These are phyloP conservation scores for Periplaneta americana DNA, from an alignment of 1,140 invertebrate genomes.

Conservation along the genomic window DNA sequence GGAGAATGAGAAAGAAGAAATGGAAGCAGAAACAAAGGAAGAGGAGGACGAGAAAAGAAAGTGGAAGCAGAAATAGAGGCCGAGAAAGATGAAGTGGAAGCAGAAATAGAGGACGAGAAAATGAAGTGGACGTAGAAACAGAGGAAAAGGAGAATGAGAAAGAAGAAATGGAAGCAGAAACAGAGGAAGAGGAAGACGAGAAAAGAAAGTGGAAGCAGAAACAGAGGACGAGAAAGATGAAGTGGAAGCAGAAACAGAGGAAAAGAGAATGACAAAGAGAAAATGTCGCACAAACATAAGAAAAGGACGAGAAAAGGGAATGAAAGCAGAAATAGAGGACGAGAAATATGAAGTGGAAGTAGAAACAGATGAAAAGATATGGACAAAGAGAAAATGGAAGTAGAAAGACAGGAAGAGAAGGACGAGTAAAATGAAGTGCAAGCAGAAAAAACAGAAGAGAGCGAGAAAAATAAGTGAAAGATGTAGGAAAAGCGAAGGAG, in stretches of 20 bases:
- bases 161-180: background rate
- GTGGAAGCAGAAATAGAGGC: too few relatives aligned
- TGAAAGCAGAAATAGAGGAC: background rate
- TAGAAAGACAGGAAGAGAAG: background rate
- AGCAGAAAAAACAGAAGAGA: background rate
- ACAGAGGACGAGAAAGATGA: background rate
- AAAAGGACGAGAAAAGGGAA: background rate
- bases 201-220: background rate
- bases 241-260: background rate
- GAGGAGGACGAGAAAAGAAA: too few relatives aligned
- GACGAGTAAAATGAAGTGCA: background rate
- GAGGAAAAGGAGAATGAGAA: background rate
- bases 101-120: too few relatives aligned
- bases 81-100: too few relatives aligned
- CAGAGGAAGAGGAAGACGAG: background rate
- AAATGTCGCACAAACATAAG: too few relatives aligned
- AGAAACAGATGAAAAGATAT: background rate
- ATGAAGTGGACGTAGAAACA: background rate
- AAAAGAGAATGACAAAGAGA: too few relatives aligned
- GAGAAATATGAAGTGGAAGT: background rate
- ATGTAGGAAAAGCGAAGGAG: background rate
- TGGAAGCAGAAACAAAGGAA: too few relatives aligned
- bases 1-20: too few relatives aligned
- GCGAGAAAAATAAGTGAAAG: background rate
- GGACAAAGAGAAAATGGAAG: background rate